Base-by-base conservation (phyloP, 2,888 invertebrate genomes). In the Melolontha melolontha region DNA sequence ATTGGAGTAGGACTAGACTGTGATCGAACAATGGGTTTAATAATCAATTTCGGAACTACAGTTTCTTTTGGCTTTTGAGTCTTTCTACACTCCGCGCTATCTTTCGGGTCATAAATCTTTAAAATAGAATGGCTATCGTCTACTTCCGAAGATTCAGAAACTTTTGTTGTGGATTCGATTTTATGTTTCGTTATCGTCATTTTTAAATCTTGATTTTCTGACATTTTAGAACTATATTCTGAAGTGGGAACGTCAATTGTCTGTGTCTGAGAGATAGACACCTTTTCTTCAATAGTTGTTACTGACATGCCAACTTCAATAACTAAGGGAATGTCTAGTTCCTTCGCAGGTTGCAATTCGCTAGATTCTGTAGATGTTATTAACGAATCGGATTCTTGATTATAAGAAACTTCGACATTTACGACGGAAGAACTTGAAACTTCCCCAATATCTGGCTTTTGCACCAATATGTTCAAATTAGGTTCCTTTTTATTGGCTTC, bases 161-260 rank as follows among this genome's bases (percentile, higher is more conserved):
- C 14, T 16, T 52, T 64, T 17, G 51, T 11, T 4, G 44, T 77
- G 44, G 78, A 81, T 65, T 81, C 81, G 1, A 79, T 77, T 70
- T 76, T 77, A 55, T 82, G 81, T 75, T 83, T 84, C 1, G 82
- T 82, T 55, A 84, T 83, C 1, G 83, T 83, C 73, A 84, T 80
- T 72, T 82, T 83, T 68, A 84, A 74, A 44, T 70, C 72, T 71
- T 77, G 73, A 57, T 72, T 72, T 64, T 80, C 52, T 0, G 72
- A 70, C 40, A 74, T 72, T 65, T 72, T 73, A 7, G 73, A 74
- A 64, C 72, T 74, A 75, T 78, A 65, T 84, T 85, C 27, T 83
- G 82, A 67, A 50, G 68, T 57, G 62, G 67, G 27, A 29, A 44
- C 41, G 51, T 67, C 59, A 16, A 47, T 11, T 41, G 52, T 11